These are phyloP conservation scores for Poecilus cupreus DNA, from an alignment of 2,888 invertebrate species.

Conservation along the genomic window DNA sequence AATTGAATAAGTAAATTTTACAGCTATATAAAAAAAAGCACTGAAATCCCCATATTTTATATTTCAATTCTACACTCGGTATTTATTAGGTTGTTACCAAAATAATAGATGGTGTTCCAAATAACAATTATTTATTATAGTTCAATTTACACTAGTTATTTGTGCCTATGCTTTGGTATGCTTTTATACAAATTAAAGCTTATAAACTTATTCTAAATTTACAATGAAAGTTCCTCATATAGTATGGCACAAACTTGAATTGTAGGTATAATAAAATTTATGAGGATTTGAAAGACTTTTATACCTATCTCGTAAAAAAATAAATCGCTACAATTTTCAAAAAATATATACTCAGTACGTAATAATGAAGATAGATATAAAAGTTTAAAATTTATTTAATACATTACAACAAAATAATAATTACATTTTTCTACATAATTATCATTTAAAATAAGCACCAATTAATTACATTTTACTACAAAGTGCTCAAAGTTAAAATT, in stretches of 20 bases:
- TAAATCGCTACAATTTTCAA: background rate
- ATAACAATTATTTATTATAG: conserved; percentile 47
- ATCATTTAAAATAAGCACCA: conserved; percentile 5
- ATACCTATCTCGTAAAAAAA: conserved; percentile 6
- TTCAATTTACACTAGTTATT: conserved; percentile 39
- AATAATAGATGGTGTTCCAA: background rate
- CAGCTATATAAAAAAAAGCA: too few species aligned
- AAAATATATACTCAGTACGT: background rate
- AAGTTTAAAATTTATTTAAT: conserved; percentile 12
- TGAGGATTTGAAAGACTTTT: background rate
- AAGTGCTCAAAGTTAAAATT: background rate
- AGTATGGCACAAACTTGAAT: conserved; percentile 41
- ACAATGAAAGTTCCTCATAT: conserved; percentile 8
- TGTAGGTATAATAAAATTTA: background rate
- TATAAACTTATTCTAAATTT: background rate
- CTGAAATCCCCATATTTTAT: too few species aligned
- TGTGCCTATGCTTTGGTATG: conserved; percentile 53
- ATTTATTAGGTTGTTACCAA: background rate
- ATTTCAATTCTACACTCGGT: too few species aligned
- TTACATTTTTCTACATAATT: conserved; percentile 3
- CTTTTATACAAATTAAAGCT: conserved; percentile 52
- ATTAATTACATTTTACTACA: conserved; percentile 18
- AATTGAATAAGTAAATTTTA: too few species aligned
- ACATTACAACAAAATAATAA: background rate
- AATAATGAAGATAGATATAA: background rate